Conservation (phyloP, 1,140 invertebrate species). For the Cephus cinctus region DNA sequence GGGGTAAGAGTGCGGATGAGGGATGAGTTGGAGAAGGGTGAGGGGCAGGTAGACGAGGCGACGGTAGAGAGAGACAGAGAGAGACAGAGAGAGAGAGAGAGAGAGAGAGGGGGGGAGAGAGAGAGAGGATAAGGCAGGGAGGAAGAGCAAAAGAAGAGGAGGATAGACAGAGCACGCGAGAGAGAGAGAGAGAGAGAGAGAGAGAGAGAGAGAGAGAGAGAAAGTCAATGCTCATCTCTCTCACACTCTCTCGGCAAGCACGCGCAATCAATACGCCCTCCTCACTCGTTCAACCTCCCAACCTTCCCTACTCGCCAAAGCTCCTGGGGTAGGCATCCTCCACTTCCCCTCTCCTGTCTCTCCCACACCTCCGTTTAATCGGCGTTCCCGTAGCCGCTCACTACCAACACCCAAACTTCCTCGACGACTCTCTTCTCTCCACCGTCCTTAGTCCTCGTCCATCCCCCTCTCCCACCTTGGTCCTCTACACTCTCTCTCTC, state of each 20-base stretch:
- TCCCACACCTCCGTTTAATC: constrained; percentile 5
- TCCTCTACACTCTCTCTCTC: background rate
- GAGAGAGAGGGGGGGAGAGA: constrained; percentile 13
- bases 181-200: constrained; percentile 4
- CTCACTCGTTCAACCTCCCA: constrained; percentile 12
- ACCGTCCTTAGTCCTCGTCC: constrained; percentile 14
- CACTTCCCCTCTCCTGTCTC: constrained; percentile 9
- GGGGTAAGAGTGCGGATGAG: too few relatives aligned
- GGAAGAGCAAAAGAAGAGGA: background rate
- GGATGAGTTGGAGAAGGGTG: too few relatives aligned
- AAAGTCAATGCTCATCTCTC: constrained; percentile 17
- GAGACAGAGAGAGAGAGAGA: constrained; percentile 1
- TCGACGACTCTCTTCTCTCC: background rate
- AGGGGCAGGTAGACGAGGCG: constrained; percentile 2
- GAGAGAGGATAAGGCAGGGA: constrained; percentile 11
- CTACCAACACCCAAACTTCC: constrained; percentile 9
- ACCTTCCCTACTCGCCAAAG: constrained; percentile 6
- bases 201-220: constrained; percentile 18
- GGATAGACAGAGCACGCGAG: constrained; percentile 6
- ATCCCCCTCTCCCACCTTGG: constrained; percentile 8
- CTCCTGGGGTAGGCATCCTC: constrained; percentile 3
- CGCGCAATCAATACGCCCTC: constrained; percentile 47
- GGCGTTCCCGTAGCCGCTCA: constrained; percentile 17
- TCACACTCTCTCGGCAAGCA: constrained; percentile 26
- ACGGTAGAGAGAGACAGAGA: constrained; percentile 2